phyloP scores from a whole-genome alignment of 2,888 invertebrate species.

The Branchinecta sandiegonensis region DNA sequence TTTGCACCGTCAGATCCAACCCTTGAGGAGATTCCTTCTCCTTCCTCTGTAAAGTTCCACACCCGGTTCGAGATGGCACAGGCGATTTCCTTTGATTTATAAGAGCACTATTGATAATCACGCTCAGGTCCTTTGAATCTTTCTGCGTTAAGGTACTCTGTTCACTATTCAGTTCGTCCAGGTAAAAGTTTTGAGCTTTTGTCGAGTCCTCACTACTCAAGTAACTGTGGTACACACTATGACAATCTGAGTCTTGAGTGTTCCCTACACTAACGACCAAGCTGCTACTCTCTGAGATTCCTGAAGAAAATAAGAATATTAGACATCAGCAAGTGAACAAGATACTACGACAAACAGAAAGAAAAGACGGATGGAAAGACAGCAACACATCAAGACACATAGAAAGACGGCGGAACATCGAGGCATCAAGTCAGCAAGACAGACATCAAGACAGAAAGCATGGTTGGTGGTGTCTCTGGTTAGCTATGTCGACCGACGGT shows the following conservation, averaged over 20 bases:
- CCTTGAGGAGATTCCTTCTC: constrained; percentile 21
- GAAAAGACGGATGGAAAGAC: no score
- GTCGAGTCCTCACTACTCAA: constrained; percentile 25
- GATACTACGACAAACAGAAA: no score
- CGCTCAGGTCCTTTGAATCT: constrained; percentile 8
- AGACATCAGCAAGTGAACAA: no score
- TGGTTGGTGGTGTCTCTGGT: no score
- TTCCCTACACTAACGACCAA: constrained; percentile 23
- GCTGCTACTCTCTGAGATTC: constrained; percentile 23
- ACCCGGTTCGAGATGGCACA: neutral
- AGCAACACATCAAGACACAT: no score
- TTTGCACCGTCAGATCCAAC: constrained; percentile 23
- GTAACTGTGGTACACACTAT: constrained; percentile 25
- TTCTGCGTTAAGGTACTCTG: constrained; percentile 8
- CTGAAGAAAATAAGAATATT: neutral
- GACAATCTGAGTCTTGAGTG: constrained; percentile 24
- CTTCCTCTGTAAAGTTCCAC: constrained; percentile 9
- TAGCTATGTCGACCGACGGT: no score
- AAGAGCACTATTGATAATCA: constrained; percentile 6
- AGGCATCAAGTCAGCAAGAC: no score
- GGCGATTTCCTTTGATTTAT: constrained; percentile 4
- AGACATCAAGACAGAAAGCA: no score
- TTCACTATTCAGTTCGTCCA: constrained; percentile 1
- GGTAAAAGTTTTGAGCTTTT: constrained; percentile 18
- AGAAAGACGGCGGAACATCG: no score